Conservation (phyloP, 1,140 invertebrate species). For the Euschistus heros region DNA sequence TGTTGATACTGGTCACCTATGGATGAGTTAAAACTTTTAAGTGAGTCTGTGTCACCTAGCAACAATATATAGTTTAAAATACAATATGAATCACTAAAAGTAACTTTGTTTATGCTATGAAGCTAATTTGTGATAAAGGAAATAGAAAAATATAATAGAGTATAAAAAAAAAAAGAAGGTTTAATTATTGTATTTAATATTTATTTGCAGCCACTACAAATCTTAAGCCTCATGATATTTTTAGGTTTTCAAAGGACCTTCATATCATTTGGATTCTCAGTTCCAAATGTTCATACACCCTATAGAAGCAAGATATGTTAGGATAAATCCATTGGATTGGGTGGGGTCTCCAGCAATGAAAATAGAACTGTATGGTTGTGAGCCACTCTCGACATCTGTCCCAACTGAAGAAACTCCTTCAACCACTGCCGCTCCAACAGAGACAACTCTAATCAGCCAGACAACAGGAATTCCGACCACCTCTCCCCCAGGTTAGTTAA, state of each 20-base stretch:
- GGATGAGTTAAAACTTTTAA: too few species aligned
- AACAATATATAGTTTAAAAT: too few species aligned
- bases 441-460: conserved; percentile 1
- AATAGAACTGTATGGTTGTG: conserved; percentile 63
- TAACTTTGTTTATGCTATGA: too few species aligned
- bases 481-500: conserved; percentile 13
- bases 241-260: conserved; percentile 59
- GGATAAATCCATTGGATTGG: conserved; percentile 64
- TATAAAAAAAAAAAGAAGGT: too few species aligned
- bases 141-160: too few species aligned
- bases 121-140: too few species aligned
- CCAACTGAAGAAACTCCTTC: conserved; percentile 9
- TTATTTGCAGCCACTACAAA: too few species aligned
- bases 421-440: not conserved
- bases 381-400: not conserved
- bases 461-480: conserved; percentile 6
- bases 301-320: conserved; percentile 59
- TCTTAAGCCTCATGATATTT: conserved; percentile 19
- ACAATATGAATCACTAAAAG: too few species aligned
- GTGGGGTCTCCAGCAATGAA: conserved; percentile 56
- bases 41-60: too few species aligned
- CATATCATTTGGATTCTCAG: conserved; percentile 45
- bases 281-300: conserved; percentile 49
- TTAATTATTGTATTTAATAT: too few species aligned
- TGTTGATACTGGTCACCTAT: too few species aligned